Conservation (phyloP, 2,888 invertebrate genomes). For the Cybosia mesomella region DNA sequence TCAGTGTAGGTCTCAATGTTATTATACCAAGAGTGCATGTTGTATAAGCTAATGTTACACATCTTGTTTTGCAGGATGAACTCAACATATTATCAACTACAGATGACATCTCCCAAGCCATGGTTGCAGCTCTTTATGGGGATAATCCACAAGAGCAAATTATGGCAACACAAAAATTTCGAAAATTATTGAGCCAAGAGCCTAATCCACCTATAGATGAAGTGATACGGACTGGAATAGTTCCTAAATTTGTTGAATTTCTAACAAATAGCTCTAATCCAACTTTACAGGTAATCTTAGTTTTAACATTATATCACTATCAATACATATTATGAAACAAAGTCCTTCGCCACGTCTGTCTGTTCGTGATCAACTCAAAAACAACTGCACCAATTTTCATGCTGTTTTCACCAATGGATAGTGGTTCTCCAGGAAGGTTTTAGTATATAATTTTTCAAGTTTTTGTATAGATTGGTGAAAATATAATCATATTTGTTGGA, state of each 20-base stretch:
- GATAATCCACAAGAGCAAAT: constrained; percentile 92
- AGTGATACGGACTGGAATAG: constrained; percentile 97
- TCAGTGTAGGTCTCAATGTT: neutral
- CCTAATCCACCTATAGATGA: constrained; percentile 99
- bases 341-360: no score
- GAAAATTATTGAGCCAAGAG: constrained; percentile 97
- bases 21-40: neutral
- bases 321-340: no score
- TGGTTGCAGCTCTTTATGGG: constrained; percentile 95
- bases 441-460: no score
- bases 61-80: constrained; percentile 76
- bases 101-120: constrained; percentile 90
- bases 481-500: no score
- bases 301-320: neutral
- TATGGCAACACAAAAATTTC: constrained; percentile 95
- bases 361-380: no score
- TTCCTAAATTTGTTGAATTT: constrained; percentile 97
- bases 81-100: constrained; percentile 72
- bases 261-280: constrained; percentile 93
- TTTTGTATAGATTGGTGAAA: no score
- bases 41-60: neutral
- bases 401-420: no score
- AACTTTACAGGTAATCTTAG: constrained; percentile 92
- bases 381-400: no score
- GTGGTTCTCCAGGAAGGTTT: no score